Conservation (phyloP, 2,888 invertebrate species). For the Tanypteryx hageni region DNA sequence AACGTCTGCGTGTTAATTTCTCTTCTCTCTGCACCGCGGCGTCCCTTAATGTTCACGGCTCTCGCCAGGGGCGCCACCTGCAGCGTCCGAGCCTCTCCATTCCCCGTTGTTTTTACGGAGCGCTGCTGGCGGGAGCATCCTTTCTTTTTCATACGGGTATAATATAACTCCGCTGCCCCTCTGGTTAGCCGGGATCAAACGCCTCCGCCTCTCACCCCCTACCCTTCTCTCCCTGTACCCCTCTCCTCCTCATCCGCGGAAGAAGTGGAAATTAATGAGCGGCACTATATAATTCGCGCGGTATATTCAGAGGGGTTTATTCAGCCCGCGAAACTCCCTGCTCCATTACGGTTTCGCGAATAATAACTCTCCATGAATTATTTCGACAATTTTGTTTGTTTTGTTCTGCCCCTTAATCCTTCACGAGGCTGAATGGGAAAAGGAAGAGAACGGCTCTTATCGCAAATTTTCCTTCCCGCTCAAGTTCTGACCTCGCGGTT, state of each 20-base stretch:
- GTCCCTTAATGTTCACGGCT: constrained; percentile 1
- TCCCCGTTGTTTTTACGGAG: neutral
- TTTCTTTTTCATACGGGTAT: constrained; percentile 2
- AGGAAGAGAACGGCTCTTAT: neutral
- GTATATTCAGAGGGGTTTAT: neutral
- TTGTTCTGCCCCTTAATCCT: neutral
- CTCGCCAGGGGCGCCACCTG: constrained; percentile 15
- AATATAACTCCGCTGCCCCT: neutral
- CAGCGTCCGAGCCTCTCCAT: neutral
- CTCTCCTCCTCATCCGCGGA: neutral
- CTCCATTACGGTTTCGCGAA: neutral
- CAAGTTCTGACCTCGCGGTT: neutral
- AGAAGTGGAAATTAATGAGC: neutral
- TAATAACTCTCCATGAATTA: constrained; percentile 19
- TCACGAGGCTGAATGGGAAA: neutral
- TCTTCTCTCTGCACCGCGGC: neutral
- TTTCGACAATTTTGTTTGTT: neutral
- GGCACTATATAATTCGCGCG: neutral
- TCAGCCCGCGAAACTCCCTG: neutral
- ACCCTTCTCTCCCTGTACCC: neutral
- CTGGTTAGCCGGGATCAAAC: neutral
- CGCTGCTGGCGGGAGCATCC: neutral
- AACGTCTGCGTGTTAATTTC: neutral
- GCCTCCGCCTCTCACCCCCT: neutral
- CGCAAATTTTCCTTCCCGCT: neutral